Base-by-base conservation (phyloP, 2,113 vertebrate species). In the Pelodiscus sinensis region DNA sequence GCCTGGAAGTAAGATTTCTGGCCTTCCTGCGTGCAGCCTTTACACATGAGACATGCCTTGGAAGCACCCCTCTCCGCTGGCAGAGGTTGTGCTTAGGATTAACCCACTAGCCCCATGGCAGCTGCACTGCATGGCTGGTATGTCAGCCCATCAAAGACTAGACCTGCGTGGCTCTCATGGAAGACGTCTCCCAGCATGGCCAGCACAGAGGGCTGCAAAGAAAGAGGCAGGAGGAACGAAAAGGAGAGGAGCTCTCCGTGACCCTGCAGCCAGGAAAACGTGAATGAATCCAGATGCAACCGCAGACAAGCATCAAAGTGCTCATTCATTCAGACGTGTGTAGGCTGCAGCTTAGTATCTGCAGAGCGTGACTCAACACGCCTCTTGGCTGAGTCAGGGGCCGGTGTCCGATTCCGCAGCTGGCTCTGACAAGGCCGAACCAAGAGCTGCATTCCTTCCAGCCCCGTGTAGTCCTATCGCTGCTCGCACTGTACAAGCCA, bases 191-290 rank as follows among this genome's bases (percentile, higher is more conserved):
- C 44, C 52, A 31, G 12, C 35, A 75, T 24, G 50, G 75, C 54
- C 62, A 68, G 27, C 19, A 38, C 27, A 14, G 1, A 19, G 0
- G 0, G 3, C 8, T 1, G 2, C 1, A 1, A 35, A 50, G 62
- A 82, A 15, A 1, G 6, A 54, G n/a, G 2, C 71, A 71, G 68
- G 90, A 80, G 54, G 58, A 60, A 65, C 79, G 24, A 29, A 65
- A 77, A 73, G 82, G 79, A 86, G 82, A 0, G 0, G 38, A 9
- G 84, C 54, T 35, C 86, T 35, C 58, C n/a, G 5, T 0, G 55
- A 8, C 52, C 51, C 85, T 62, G 58, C 89, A 93, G 89, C 38
- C 88, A 86, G 79, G 58, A 92, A 60, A 50, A 79, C 81, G 68
- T 65, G 56, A 95, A 86, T 73, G 24, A 22, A 82, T 91, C 82